Conservation (phyloP, 2,113 vertebrate species). For the Danio rerio region DNA sequence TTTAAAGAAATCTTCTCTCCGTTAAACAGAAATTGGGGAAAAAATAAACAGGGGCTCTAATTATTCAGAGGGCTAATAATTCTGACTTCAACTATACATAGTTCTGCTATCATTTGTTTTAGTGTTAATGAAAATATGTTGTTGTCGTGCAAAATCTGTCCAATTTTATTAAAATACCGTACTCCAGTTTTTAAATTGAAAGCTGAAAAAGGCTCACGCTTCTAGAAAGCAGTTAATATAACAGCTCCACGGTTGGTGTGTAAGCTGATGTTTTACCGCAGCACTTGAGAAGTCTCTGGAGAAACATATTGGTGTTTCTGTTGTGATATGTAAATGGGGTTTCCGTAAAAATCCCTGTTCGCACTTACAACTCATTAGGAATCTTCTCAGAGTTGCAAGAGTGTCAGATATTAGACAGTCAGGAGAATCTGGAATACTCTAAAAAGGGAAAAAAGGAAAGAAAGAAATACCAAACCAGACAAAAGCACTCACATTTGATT, state of each 20-base stretch:
- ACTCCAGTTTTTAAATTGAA: constrained; percentile 5
- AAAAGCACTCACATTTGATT: background rate
- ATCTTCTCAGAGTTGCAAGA: constrained; percentile 3
- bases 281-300: constrained; percentile 34
- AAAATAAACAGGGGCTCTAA: too few relatives aligned
- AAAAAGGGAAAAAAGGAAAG: background rate
- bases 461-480: background rate
- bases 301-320: constrained; percentile 1
- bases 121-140: background rate
- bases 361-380: constrained; percentile 37
- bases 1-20: too few relatives aligned
- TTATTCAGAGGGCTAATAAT: too few relatives aligned
- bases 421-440: background rate
- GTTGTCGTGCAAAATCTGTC: background rate
- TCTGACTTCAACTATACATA: too few relatives aligned
- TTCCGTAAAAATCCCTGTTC: constrained; percentile 20
- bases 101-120: background rate
- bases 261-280: background rate
- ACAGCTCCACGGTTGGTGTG: background rate
- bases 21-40: too few relatives aligned
- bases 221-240: constrained; percentile 9
- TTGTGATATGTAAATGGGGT: constrained; percentile 35
- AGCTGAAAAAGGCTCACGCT: background rate
- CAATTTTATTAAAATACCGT: background rate
- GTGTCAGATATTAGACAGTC: background rate